Evolutionary conservation across 2,888 invertebrate genomes (phyloP), one percentile per base, ranked within the genome.

Genomic region (Drosophila cognata): DNA sequence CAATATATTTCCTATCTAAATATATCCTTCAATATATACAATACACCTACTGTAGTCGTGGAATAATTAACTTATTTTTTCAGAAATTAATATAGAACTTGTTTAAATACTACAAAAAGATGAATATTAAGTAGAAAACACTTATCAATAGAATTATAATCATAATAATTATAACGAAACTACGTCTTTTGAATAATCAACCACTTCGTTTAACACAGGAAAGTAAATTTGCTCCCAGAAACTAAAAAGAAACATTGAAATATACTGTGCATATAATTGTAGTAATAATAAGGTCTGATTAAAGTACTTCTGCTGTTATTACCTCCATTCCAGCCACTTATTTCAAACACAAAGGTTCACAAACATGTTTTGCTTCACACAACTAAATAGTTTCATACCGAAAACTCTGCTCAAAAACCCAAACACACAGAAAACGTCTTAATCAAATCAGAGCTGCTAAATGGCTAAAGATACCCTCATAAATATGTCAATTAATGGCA

Each of bases 401-500:
- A 65, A 31, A 48, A 36, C 16, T 55, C 21, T 31, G n/a, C 67
- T 41, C 50, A 38, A 38, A 21, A 29, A 33, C 48, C 33, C 25
- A 55, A 55, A 62, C 57, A 73, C 67, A 70, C 73, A 50, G 50
- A 62, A 67, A 74, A 74, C 56, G 66, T 43, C 88, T 75, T 88
- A 88, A 87, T 88, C 86, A 87, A 89, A 85, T 89, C 81, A 77
- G 59, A 50, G 67, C 56, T 57, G 55, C 69, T 68, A 82, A 82
- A 79, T 81, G 82, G 72, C 63, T 43, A 71, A 61, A 71, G 70
- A 74, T 81, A 91, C 88, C 88, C 91, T 90, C 84, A 88, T 91
- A 88, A 91, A 91, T 87, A 91, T 88, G 91, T 88, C 88, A 91
- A 88, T 88, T 88, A 88, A 88, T 90, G 88, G 79, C 60, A 64